Evolutionary conservation across 1,140 invertebrate genomes (phyloP).

Genomic region (Drosophila nigromelanica): DNA sequence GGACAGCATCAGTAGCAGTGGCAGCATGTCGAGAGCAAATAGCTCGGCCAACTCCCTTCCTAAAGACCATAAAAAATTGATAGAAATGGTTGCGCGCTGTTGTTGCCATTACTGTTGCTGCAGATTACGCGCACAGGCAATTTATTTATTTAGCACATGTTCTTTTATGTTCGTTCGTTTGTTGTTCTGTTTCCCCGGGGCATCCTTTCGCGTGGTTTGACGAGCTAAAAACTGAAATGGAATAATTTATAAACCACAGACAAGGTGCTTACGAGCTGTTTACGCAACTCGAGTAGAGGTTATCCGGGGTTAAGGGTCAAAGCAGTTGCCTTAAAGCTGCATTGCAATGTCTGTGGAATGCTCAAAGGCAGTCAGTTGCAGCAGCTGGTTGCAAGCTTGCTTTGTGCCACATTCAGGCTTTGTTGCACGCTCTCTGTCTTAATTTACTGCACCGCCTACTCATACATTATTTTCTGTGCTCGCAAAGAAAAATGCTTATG

Average conservation of each 20-base stretch:
- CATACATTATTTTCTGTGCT: neutral
- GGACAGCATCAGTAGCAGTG: neutral
- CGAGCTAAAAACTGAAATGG: slow-evolving; percentile 48
- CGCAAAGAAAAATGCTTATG: slow-evolving; percentile 16
- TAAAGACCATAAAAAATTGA: slow-evolving; percentile 36
- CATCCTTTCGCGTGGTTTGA: neutral
- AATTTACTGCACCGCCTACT: slow-evolving; percentile 12
- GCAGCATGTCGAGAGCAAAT: slow-evolving; percentile 7
- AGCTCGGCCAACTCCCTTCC: neutral
- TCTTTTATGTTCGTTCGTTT: slow-evolving; percentile 12
- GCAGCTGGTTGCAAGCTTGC: slow-evolving; percentile 18
- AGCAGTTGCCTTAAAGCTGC: slow-evolving; percentile 2
- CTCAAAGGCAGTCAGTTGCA: slow-evolving; percentile 36
- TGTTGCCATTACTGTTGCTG: slow-evolving; percentile 40
- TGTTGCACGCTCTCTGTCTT: slow-evolving; percentile 26
- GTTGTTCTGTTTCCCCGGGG: slow-evolving; percentile 1
- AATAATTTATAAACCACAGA: slow-evolving; percentile 63
- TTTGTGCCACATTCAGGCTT: slow-evolving; percentile 60
- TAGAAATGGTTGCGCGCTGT: slow-evolving; percentile 26
- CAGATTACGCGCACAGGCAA: slow-evolving; percentile 61
- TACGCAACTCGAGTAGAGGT: slow-evolving; percentile 4
- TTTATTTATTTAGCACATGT: slow-evolving; percentile 65
- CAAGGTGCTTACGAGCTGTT: slow-evolving; percentile 26
- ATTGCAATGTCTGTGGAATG: slow-evolving; percentile 12
- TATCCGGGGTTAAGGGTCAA: slow-evolving; percentile 19